Evolutionary conservation across 2,113 vertebrate species (phyloP).

Genomic region (Chrysemys picta): DNA sequence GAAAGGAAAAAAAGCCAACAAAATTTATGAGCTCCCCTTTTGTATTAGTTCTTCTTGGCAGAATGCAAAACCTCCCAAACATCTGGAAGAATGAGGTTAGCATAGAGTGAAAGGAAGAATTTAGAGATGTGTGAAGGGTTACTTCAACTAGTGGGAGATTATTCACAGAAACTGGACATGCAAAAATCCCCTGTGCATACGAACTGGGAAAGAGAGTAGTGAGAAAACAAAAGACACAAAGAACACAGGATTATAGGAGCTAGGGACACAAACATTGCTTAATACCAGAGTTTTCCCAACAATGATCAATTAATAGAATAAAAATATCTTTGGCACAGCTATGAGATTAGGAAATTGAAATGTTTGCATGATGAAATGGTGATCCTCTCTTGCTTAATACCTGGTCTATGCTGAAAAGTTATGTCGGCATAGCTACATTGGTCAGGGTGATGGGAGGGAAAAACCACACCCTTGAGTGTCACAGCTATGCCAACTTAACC

Average conservation of each 20-base stretch:
- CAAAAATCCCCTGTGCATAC: neutral
- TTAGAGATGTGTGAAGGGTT: neutral
- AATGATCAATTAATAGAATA: neutral
- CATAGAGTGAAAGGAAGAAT: neutral
- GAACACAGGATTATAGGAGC: neutral
- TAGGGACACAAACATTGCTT: neutral
- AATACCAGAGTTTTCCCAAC: neutral
- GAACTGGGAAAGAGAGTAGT: neutral
- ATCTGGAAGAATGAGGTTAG: slow-evolving; percentile 22
- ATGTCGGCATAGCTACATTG: neutral
- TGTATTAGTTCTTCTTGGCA: neutral
- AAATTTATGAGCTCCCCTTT: neutral
- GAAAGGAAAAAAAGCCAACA: neutral
- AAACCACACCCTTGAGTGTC: neutral
- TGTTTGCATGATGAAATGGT: rapidly evolving
- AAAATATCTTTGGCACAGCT: neutral
- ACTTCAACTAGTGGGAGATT: neutral
- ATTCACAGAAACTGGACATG: neutral
- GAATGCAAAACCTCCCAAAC: neutral
- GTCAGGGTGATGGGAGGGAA: neutral
- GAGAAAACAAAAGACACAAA: neutral
- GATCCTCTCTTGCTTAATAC: neutral
- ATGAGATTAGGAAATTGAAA: neutral
- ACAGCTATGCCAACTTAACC: neutral
- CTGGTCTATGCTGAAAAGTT: neutral